Evolutionary conservation across 2,113 vertebrate genomes (phyloP).

Genomic region (Irena cyanogastra): DNA sequence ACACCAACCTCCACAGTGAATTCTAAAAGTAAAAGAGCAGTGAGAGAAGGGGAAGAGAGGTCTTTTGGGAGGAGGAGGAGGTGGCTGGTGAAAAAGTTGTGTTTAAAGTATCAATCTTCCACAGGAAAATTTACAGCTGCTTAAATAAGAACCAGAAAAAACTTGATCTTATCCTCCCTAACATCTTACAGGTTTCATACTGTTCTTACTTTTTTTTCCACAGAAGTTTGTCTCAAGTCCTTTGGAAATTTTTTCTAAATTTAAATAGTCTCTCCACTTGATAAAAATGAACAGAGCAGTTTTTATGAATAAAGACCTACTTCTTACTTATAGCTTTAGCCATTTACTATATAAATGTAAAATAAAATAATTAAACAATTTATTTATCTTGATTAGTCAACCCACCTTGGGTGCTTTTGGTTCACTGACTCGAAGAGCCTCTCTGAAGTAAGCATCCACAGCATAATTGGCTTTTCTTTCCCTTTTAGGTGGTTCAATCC

Average conservation of each 20-base stretch:
- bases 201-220: neutral
- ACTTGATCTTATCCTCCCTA: neutral
- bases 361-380: neutral
- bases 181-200: neutral
- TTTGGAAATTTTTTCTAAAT: neutral
- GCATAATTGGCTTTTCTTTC: slow-evolving; percentile 98
- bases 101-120: neutral
- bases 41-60: neutral
- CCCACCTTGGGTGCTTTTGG: slow-evolving; percentile 97
- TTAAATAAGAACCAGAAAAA: neutral
- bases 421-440: slow-evolving; percentile 95
- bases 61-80: neutral
- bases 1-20: neutral
- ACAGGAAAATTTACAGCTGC: neutral
- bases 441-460: slow-evolving; percentile 96
- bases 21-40: neutral
- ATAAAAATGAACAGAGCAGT: neutral
- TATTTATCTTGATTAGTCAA: neutral
- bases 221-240: neutral
- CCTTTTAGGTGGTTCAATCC: slow-evolving; percentile 97
- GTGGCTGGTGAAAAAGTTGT: rapidly evolving
- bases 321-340: neutral
- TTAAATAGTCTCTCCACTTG: neutral
- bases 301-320: neutral
- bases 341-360: neutral